These are phyloP conservation scores for Stenotaenia linearis DNA, from an alignment of 2,888 invertebrate genomes.

Conservation along the genomic window DNA sequence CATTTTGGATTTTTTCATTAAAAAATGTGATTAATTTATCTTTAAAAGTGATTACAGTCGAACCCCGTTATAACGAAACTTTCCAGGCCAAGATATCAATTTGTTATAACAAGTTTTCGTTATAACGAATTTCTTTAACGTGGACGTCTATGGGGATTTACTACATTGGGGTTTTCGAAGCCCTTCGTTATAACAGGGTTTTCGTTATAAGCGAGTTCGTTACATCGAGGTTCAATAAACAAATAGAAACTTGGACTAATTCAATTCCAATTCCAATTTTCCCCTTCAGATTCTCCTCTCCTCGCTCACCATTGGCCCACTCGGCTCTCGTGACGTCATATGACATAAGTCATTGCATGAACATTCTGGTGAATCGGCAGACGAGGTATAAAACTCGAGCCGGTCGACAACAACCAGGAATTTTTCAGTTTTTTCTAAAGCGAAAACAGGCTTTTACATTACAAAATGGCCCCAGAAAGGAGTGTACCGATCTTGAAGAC, in stretches of 20 bases:
- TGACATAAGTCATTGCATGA: neutral
- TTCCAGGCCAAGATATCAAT: too few species aligned
- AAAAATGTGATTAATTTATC: too few species aligned
- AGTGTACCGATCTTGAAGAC: conserved; percentile 75
- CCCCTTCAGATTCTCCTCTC: neutral
- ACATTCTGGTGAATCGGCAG: neutral
- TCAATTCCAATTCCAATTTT: neutral
- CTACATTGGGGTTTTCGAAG: too few species aligned
- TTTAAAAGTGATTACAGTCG: too few species aligned
- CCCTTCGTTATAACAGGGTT: too few species aligned
- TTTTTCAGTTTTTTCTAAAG: neutral
- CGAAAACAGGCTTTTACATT: neutral
- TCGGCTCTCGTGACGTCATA: neutral
- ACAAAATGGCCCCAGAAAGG: conserved; percentile 40
- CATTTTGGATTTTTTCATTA: too few species aligned
- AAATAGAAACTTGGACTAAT: neutral
- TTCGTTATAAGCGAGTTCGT: too few species aligned
- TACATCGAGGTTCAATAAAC: neutral
- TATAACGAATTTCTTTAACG: too few species aligned
- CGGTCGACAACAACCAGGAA: neutral
- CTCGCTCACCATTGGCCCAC: neutral
- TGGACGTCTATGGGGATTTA: too few species aligned
- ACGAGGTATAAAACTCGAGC: neutral
- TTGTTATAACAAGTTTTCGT: too few species aligned
- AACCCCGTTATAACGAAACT: too few species aligned